Conservation (phyloP, 2,113 vertebrate genomes). For the Ardeotis arabs region DNA sequence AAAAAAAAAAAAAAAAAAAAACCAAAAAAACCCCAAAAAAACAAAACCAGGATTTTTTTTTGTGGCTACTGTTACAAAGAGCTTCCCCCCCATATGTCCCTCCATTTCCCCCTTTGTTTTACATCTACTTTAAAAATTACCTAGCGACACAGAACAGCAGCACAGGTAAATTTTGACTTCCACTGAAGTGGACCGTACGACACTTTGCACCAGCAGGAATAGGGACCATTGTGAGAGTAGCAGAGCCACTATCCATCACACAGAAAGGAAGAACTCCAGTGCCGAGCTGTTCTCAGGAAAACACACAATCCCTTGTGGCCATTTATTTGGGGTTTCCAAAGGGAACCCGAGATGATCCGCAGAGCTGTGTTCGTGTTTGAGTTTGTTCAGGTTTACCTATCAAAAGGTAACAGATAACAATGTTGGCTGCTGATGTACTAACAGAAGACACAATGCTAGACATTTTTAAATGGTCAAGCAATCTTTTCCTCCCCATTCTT, state of each 20-base stretch:
- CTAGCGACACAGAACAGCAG: slow-evolving; percentile 35
- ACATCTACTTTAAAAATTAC: slow-evolving; percentile 20
- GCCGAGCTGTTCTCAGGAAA: slow-evolving; percentile 34
- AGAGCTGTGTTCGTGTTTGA: slow-evolving; percentile 20
- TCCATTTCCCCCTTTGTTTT: not conserved
- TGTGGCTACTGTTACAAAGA: not conserved
- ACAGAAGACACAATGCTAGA: not conserved
- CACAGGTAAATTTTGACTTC: not conserved
- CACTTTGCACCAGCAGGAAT: not conserved
- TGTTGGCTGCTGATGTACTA: not conserved
- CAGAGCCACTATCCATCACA: slow-evolving; percentile 31
- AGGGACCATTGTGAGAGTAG: not conserved
- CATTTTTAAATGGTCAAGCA: not conserved
- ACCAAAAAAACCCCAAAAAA: not conserved
- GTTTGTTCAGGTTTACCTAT: slow-evolving; percentile 46
- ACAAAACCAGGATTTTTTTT: not conserved
- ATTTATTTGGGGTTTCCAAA: slow-evolving; percentile 23
- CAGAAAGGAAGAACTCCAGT: slow-evolving; percentile 7
- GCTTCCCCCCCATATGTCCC: not conserved
- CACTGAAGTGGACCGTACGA: not conserved
- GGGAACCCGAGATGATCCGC: slow-evolving; percentile 35
- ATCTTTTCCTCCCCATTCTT: not conserved
- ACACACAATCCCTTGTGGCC: slow-evolving; percentile 24
- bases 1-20: not conserved
- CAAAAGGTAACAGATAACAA: slow-evolving; percentile 56